Evolutionary conservation across 2,113 vertebrate genomes (phyloP), one percentile per base, ranked within the genome.

Genomic region (Nicator chloris): DNA sequence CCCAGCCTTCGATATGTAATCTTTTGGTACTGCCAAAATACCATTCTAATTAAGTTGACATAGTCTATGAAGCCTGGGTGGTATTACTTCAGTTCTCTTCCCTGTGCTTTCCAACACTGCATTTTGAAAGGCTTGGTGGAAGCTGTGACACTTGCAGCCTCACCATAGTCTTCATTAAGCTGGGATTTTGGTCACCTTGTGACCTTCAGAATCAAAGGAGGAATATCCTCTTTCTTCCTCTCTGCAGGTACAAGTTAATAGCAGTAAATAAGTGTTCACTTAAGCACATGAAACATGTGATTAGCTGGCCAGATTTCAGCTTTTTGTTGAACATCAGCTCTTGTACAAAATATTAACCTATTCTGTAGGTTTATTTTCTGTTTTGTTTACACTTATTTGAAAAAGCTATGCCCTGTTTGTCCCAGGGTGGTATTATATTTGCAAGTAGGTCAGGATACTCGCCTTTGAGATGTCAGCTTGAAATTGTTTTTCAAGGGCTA

Each of bases 11-110:
- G 23, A 95, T 96, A 95, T 47, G 84, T 92, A 95, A 95, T 95
- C 81, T 94, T 85, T 69, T 2, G 16, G 87, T 90, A 86, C 96
- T 96, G 96, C 94, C 93, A 95, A 96, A 95, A 95, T 95, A 92
- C 90, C 91, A 71, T 91, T 95, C 90, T 96, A 96, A 95, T 96
- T 92, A 96, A 86, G 71, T 23, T 95, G 89, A 94, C 94, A 80
- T 50, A 89, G 81, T 80, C 93, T 95, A 4, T 73, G 82, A 91
- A 96, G 78, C 90, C 92, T 96, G 96, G 88, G 90, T 92, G 94
- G 96, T 93, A 95, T 91, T 95, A 87, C 53, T 91, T 92, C 30
- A 66, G 35, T 77, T 87, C 86, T 80, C 79, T 94, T 59, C 54
- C 54, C 57, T 91, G 20, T 44, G 69, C 81, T 92, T 93, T 89